A percentile compares a stretch with the other conserved stretches of the same genome.
Evolutionary conservation across 2,888 invertebrate genomes (phyloP).

Genomic region (Himalopsyche japonica): DNA sequence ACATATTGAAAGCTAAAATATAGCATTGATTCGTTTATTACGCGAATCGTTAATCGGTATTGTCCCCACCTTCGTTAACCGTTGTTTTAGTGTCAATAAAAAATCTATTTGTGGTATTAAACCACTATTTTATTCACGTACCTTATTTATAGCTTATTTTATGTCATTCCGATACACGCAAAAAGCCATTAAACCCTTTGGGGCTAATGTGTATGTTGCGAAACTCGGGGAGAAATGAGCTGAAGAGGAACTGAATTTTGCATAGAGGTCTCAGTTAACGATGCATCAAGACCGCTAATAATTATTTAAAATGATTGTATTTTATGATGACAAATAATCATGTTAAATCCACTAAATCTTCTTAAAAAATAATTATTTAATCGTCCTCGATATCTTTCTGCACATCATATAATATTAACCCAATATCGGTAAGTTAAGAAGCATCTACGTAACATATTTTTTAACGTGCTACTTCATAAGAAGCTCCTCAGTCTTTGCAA

Average conservation of each 20-base stretch:
- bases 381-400: too few species aligned
- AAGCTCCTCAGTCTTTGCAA: too few species aligned
- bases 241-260: background rate
- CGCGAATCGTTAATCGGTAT: too few species aligned
- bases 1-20: too few species aligned
- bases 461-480: too few species aligned
- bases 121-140: background rate
- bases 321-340: too few species aligned
- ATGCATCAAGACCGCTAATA: background rate
- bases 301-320: background rate
- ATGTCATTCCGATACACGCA: conserved; percentile 7
- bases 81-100: background rate
- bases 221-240: background rate
- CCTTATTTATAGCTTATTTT: conserved; percentile 6
- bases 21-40: too few species aligned
- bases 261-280: background rate
- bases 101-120: background rate
- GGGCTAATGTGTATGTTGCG: background rate
- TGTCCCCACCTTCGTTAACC: background rate
- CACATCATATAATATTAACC: too few species aligned
- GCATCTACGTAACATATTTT: too few species aligned
- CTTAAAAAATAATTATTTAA: too few species aligned
- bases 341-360: too few species aligned
- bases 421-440: too few species aligned
- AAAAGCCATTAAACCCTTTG: conserved; percentile 1